Conservation (phyloP, 30 jellyfish, hydroid and myxozoan species). For the Turritopsis rubra region DNA sequence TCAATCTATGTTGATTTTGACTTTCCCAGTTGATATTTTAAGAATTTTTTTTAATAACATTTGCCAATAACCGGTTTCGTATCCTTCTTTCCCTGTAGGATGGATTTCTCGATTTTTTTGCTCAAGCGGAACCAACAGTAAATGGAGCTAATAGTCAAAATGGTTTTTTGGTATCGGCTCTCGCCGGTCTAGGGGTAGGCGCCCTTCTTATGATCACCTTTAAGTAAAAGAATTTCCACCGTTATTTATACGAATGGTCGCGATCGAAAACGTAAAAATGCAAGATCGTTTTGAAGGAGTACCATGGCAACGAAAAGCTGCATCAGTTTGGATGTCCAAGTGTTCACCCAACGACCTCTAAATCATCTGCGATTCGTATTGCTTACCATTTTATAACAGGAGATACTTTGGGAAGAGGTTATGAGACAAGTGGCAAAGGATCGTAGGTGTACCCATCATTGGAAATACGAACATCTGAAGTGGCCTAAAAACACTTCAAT, state of each 20-base stretch:
- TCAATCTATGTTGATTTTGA: neutral
- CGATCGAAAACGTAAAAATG: neutral
- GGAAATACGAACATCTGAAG: neutral
- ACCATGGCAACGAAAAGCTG: neutral
- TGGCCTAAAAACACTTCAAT: neutral
- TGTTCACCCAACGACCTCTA: too few relatives aligned
- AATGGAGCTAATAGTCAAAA: constrained; percentile 34
- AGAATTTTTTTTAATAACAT: neutral
- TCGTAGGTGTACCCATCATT: neutral
- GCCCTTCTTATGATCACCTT: constrained; percentile 79
- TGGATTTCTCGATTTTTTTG: constrained; percentile 83
- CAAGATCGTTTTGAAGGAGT: neutral
- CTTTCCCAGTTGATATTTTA: neutral
- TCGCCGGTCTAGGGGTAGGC: constrained; percentile 95
- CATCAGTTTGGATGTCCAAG: neutral
- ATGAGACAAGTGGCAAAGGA: neutral
- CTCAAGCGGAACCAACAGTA: constrained; percentile 33
- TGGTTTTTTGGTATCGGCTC: constrained; percentile 77
- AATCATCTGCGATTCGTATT: neutral
- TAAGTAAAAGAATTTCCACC: constrained; percentile 32
- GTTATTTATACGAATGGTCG: neutral
- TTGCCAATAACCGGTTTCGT: neutral
- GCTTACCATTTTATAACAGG: neutral
- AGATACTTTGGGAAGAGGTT: neutral
- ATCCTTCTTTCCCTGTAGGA: constrained; percentile 42